Conservation (phyloP, 1,140 invertebrate species). For the Drosophila guanche region DNA sequence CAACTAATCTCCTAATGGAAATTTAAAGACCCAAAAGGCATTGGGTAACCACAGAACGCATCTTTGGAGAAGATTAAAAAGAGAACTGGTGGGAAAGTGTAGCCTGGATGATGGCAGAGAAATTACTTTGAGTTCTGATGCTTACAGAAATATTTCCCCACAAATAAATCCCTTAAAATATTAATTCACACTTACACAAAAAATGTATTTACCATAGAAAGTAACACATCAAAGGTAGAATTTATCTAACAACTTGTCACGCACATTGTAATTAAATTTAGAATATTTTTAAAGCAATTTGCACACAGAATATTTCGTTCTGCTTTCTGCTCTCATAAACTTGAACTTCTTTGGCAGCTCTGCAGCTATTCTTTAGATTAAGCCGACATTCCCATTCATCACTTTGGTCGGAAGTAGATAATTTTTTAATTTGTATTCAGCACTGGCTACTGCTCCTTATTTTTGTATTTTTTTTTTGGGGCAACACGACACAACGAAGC, state of each 20-base stretch:
- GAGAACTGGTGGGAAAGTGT: too few species aligned
- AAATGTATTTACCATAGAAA: constrained; percentile 27
- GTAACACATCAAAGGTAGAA: not conserved
- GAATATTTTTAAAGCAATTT: constrained; percentile 14
- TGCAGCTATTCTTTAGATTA: constrained; percentile 17
- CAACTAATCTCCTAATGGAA: too few species aligned
- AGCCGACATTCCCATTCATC: constrained; percentile 43
- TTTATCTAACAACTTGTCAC: not conserved
- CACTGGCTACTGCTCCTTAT: constrained; percentile 24
- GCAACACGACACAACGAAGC: constrained; percentile 14
- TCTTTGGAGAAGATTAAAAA: too few species aligned
- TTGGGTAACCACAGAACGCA: too few species aligned
- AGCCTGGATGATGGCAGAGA: too few species aligned
- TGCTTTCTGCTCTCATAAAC: too few species aligned
- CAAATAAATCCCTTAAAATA: too few species aligned
- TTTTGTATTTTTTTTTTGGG: constrained; percentile 28
- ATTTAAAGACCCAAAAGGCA: too few species aligned
- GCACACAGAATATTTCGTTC: constrained; percentile 7
- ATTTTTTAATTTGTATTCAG: constrained; percentile 59
- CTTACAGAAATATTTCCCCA: too few species aligned
- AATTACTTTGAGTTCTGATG: too few species aligned
- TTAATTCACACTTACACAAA: not conserved
- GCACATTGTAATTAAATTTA: constrained; percentile 4
- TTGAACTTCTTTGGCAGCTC: constrained; percentile 16
- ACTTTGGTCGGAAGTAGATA: constrained; percentile 48